phyloP scores from a whole-genome alignment of 2,113 vertebrate genomes.

The Syrrhaptes paradoxus region DNA sequence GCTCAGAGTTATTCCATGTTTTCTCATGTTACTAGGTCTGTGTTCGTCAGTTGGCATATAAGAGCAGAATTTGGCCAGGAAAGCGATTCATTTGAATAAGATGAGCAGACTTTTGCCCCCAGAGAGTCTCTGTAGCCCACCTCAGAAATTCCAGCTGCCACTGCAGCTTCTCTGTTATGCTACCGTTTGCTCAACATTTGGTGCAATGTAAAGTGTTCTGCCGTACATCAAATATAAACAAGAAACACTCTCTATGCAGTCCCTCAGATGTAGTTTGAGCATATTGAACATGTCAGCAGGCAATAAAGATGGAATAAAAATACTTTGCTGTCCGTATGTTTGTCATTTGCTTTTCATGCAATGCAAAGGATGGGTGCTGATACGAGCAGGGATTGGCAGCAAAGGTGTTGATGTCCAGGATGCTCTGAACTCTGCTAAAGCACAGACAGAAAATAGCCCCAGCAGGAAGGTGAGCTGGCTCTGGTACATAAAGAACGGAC shows the following conservation, averaged over 20 bases:
- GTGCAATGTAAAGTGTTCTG: slow-evolving; percentile 73
- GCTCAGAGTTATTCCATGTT: slow-evolving; percentile 51
- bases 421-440: slow-evolving; percentile 45
- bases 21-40: slow-evolving; percentile 62
- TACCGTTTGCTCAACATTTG: slow-evolving; percentile 73
- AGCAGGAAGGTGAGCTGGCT: not conserved
- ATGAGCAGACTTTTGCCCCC: slow-evolving; percentile 68
- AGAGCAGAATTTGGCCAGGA: slow-evolving; percentile 60
- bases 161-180: slow-evolving; percentile 66
- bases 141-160: slow-evolving; percentile 70
- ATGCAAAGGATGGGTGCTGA: slow-evolving; percentile 63
- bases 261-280: slow-evolving; percentile 69
- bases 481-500: not conserved
- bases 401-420: slow-evolving; percentile 63
- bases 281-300: slow-evolving; percentile 71
- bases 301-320: slow-evolving; percentile 73
- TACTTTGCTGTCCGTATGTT: slow-evolving; percentile 73
- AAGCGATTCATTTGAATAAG: slow-evolving; percentile 66
- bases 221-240: slow-evolving; percentile 71
- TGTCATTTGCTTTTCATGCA: slow-evolving; percentile 70
- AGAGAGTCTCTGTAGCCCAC: slow-evolving; percentile 66
- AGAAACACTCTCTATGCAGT: slow-evolving; percentile 70
- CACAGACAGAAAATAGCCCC: slow-evolving; percentile 3
- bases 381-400: slow-evolving; percentile 33
- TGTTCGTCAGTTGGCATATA: slow-evolving; percentile 55